A percentile compares a stretch with the other conserved stretches of the same genome.
Conservation (phyloP, 2,113 vertebrate species). For the Strix uralensis region DNA sequence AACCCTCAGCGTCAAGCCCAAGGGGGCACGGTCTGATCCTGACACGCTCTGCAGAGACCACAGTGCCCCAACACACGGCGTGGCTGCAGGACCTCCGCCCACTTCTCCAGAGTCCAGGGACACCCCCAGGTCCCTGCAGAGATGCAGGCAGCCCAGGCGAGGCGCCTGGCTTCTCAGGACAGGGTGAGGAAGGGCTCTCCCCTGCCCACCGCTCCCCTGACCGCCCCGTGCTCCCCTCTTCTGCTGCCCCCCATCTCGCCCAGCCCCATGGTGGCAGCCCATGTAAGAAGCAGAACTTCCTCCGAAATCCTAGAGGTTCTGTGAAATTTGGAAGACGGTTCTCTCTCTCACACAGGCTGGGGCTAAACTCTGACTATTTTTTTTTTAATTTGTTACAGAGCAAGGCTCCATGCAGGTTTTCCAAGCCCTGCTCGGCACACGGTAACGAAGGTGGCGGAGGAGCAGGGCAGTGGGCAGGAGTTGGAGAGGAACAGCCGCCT, state of each 20-base stretch:
- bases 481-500: background rate
- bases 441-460: too few species aligned
- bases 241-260: accelerated
- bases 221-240: too few species aligned
- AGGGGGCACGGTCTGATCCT: accelerated
- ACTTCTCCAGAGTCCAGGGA: accelerated
- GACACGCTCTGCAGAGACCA: background rate
- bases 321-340: background rate
- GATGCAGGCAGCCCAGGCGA: accelerated
- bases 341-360: background rate
- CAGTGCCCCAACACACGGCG: accelerated
- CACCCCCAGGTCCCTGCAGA: accelerated
- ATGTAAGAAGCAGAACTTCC: background rate
- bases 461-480: background rate
- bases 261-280: background rate
- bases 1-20: accelerated
- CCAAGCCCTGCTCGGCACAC: background rate
- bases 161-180: background rate
- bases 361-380: background rate
- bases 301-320: background rate
- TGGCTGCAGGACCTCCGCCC: accelerated
- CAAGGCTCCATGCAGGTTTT: background rate
- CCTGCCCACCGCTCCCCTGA: too few species aligned
- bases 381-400: background rate
- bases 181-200: too few species aligned